These are phyloP conservation scores for Schizopygopsis pylzovi DNA, from an alignment of 2,797 vertebrate species.

Conservation along the genomic window DNA sequence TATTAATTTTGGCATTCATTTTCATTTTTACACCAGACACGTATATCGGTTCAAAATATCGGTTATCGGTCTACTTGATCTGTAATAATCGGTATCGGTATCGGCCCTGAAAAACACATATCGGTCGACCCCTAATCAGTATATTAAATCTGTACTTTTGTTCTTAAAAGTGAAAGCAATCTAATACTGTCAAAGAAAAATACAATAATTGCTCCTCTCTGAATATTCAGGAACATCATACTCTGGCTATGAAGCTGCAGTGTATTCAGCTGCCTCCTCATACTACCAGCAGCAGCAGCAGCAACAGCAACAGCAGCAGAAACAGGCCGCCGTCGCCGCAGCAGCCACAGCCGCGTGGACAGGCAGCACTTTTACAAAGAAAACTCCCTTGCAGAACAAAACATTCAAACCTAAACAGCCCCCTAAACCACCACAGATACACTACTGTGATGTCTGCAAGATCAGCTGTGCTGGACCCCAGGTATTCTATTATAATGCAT, in stretches of 20 bases:
- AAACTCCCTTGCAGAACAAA: slow-evolving; percentile 94
- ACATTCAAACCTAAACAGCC: slow-evolving; percentile 95
- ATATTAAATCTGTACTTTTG: too few relatives aligned
- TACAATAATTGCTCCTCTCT: neutral
- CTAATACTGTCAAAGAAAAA: too few relatives aligned
- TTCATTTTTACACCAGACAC: too few relatives aligned
- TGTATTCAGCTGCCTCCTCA: slow-evolving; percentile 96
- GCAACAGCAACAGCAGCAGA: slow-evolving; percentile 81
- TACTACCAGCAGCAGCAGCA: slow-evolving; percentile 94
- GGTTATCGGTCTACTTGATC: too few relatives aligned
- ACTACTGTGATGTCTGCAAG: slow-evolving; percentile 98
- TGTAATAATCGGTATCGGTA: too few relatives aligned
- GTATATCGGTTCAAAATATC: too few relatives aligned
- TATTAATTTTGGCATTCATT: too few relatives aligned
- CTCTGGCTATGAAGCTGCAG: slow-evolving; percentile 96
- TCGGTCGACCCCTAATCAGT: too few relatives aligned
- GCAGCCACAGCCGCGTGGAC: slow-evolving; percentile 94
- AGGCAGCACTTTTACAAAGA: slow-evolving; percentile 95
- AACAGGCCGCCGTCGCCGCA: slow-evolving; percentile 89
- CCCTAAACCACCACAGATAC: slow-evolving; percentile 96
- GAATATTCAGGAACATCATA: slow-evolving; percentile 89
- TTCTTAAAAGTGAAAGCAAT: too few relatives aligned
- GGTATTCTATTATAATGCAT: slow-evolving; percentile 73
- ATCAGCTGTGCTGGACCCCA: slow-evolving; percentile 99
- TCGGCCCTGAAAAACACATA: too few relatives aligned